These are phyloP conservation scores for Entomobrya proxima DNA, from an alignment of 2,888 invertebrate species.

Conservation along the genomic window DNA sequence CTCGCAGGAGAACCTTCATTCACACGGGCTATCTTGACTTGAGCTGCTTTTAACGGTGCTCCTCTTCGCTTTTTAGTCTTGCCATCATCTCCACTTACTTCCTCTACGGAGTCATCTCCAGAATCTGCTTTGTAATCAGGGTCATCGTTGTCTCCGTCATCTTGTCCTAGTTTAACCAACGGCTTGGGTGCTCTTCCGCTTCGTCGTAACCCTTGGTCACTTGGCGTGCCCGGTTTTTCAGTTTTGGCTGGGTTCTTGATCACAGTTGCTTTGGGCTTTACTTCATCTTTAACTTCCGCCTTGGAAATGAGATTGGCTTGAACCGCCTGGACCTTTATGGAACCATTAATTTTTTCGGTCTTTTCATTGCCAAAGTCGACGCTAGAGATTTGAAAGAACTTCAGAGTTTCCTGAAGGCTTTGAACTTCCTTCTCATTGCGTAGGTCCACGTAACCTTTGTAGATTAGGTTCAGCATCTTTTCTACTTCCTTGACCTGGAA, in stretches of 20 bases:
- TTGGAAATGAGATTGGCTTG: too few relatives aligned
- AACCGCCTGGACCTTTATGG: slow-evolving; percentile 47
- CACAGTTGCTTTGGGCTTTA: background rate
- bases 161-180: background rate
- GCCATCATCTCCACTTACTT: background rate
- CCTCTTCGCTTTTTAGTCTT: too few relatives aligned
- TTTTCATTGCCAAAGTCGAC: background rate
- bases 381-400: slow-evolving; percentile 43
- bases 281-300: background rate
- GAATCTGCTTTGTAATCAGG: background rate
- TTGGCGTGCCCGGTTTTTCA: background rate
- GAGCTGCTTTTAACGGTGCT: background rate
- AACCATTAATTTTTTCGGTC: background rate
- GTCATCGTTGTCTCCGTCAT: background rate
- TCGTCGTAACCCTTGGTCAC: background rate
- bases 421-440: slow-evolving; percentile 11
- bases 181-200: background rate
- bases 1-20: background rate
- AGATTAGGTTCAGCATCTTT: slow-evolving; percentile 48
- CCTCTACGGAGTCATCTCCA: background rate
- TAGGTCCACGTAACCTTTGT: slow-evolving; percentile 55
- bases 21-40: background rate
- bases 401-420: slow-evolving; percentile 19
- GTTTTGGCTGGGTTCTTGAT: background rate
- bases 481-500: slow-evolving; percentile 44